Base-by-base conservation (phyloP, 23 tunicate genomes). In the Corella eumyota region DNA sequence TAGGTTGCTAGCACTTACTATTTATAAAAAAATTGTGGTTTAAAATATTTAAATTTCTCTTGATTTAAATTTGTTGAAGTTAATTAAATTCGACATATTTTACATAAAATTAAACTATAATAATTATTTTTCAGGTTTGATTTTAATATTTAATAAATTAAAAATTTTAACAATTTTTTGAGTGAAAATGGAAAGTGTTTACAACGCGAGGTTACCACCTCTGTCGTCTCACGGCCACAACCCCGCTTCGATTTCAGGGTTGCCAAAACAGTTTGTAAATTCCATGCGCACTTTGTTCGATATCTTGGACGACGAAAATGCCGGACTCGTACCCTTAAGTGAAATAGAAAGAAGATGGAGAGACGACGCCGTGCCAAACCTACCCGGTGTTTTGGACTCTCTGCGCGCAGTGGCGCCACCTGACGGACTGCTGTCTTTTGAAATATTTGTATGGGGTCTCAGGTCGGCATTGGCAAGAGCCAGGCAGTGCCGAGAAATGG, bases 331-430 rank as follows among this genome's bases (percentile, higher is more conserved):
- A 0, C 77, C 83, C 22, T 40, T 84, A 32, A 45, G 70, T 11
- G 78, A 84, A 34, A 75, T 84, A 45, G 78, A 84, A 37, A 60
- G 78, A 4, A 56, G 74, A 1, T 84, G 94, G 94, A 54, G 78
- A n/a, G 83, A 75, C 56, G 83, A 84, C 55, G 83, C 94, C 4
- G 83, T 84, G 23, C 94, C 94, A 22, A 84, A 84, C 40, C 68
- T 84, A 2, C 94, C 94, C 4, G 94, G 94, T 19, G 94, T 76
- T 15, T 37, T 76, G 2, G 83, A 76, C 15, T 66, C 72, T 21
- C 49, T 84, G 64, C 58, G 78, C 4, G 44, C 61, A 17, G 67
- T 76, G 29, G 74, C 94, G 29, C 94, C 94, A 1, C 30, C 73
- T 2, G 68, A 76, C 28, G 68, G 72, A 34, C n/a, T 84, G 46